Percentiles rank a stretch among this genome's conserved stretches.
phyloP scores from a whole-genome alignment of 2,888 invertebrate genomes.

The Parthenolecanium corni region DNA sequence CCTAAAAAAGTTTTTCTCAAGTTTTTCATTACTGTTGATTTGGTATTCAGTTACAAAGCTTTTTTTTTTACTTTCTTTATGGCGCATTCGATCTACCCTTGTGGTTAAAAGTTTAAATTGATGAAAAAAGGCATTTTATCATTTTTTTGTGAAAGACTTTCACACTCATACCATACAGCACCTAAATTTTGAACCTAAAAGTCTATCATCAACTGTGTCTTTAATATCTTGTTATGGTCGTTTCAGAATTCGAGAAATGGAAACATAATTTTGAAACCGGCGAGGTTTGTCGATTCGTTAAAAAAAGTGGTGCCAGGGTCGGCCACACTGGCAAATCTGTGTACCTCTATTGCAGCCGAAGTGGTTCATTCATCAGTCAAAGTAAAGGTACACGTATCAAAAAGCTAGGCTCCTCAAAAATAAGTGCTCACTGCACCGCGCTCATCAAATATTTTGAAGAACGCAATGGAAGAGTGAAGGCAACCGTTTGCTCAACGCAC shows the following conservation, averaged over 20 bases:
- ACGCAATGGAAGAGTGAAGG: constrained; percentile 27
- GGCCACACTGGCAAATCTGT: constrained; percentile 30
- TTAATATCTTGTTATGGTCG: too few species aligned
- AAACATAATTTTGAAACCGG: constrained; percentile 32
- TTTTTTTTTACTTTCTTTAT: too few species aligned
- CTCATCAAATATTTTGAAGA: constrained; percentile 29
- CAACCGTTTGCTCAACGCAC: constrained; percentile 30
- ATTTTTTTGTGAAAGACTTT: too few species aligned
- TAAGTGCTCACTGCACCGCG: constrained; percentile 31
- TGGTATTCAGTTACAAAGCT: too few species aligned
- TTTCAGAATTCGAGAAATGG: constrained; percentile 33
- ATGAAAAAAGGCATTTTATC: too few species aligned
- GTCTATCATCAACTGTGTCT: too few species aligned
- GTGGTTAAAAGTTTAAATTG: too few species aligned
- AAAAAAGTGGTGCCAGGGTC: constrained; percentile 31
- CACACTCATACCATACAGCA: too few species aligned
- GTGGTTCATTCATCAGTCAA: constrained; percentile 31
- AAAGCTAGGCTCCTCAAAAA: constrained; percentile 28
- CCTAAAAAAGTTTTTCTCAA: too few species aligned
- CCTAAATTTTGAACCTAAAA: too few species aligned
- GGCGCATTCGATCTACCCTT: too few species aligned
- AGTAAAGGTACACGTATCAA: constrained; percentile 31
- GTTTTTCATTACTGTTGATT: too few species aligned
- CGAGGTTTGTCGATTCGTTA: constrained; percentile 32
- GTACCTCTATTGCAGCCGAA: constrained; percentile 31